Evolutionary conservation across 1,140 invertebrate species (phyloP), one percentile per base, ranked within the genome.

Genomic region (Drosophila persimilis): DNA sequence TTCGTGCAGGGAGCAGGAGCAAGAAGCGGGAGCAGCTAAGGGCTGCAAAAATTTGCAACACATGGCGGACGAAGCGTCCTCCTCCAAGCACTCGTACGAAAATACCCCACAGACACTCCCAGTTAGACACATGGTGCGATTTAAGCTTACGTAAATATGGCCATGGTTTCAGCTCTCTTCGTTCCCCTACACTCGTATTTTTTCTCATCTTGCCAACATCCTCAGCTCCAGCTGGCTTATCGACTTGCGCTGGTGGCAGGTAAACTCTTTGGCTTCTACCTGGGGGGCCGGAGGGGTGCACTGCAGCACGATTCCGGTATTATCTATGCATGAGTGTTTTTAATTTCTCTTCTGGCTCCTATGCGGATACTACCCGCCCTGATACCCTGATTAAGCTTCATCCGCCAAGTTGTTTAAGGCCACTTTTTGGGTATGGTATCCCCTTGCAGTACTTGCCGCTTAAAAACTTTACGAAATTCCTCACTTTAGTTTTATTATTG

Each of bases 261-360:
- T 76, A 76, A 76, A 69, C 63, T 61, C 57, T 59, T 59, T 46
- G 41, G 55, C 54, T 43, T 43, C 15, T 29, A 8, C 29, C 6
- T 22, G 11, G 11, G n/a, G 20, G 31, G 3, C n/a, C 9, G 11
- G 9, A n/a, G 9, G 17, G 59, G 3, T 13, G 39, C 29, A 24
- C 15, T 53, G 22, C 29, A 26, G 51, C 52, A 67, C 44, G 63
- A 69, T 66, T 76, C 63, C 24, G 66, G 74, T 47, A 77, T 77
- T 77, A 77, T 70, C 58, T 77, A 77, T 77, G 74, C 74, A 77
- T 77, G 73, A 77, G 66, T 71, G 74, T 77, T 77, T 77, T 77
- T 77, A 77, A 77, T 77, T 77, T 77, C 51, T 54, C 24, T 52
- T 29, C 60, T 43, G 54, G 17, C 35, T 39, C 60, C 43, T 20